phyloP scores from a whole-genome alignment of 30 jellyfish, hydroid and myxozoan species.

The Aurelia aurita region DNA sequence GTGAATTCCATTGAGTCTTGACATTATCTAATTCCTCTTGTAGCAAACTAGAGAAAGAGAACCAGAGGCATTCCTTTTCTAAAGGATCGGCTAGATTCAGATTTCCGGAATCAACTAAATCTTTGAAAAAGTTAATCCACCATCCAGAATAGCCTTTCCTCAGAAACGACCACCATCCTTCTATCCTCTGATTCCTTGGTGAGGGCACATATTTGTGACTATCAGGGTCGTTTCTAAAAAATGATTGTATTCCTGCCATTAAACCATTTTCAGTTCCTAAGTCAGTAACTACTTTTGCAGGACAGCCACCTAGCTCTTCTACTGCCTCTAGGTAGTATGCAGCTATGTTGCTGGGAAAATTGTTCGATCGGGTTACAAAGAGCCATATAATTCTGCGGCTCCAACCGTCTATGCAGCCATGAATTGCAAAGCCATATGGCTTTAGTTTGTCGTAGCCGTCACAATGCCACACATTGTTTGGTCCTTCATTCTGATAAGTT shows the following conservation, averaged over 20 bases:
- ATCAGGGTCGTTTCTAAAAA: conserved; percentile 41
- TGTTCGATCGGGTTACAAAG: conserved; percentile 31
- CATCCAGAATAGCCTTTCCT: no score
- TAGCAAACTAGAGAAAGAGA: no score
- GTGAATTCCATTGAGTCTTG: no score
- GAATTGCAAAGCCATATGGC: conserved; percentile 44
- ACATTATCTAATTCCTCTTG: no score
- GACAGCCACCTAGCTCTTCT: conserved; percentile 23
- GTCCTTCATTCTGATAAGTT: conserved; percentile 27
- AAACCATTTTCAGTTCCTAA: conserved; percentile 25
- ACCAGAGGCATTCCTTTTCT: no score
- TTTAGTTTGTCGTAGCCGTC: conserved; percentile 34
- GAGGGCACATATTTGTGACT: conserved; percentile 22
- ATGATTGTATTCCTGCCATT: conserved; percentile 38
- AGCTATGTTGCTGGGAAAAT: conserved; percentile 8
- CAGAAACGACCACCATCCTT: background rate
- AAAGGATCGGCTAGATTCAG: no score
- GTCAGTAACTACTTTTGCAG: background rate
- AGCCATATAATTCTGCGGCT: no score
- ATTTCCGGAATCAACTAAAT: no score
- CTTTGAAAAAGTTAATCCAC: no score
- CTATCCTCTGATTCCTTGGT: background rate
- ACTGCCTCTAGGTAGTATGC: conserved; percentile 7
- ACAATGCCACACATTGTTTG: conserved; percentile 44
- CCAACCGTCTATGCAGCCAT: no score